Percentiles rank a stretch among this genome's conserved stretches.
Conservation (phyloP, 2,113 vertebrate species). For the Melanerpes aurifrons region DNA sequence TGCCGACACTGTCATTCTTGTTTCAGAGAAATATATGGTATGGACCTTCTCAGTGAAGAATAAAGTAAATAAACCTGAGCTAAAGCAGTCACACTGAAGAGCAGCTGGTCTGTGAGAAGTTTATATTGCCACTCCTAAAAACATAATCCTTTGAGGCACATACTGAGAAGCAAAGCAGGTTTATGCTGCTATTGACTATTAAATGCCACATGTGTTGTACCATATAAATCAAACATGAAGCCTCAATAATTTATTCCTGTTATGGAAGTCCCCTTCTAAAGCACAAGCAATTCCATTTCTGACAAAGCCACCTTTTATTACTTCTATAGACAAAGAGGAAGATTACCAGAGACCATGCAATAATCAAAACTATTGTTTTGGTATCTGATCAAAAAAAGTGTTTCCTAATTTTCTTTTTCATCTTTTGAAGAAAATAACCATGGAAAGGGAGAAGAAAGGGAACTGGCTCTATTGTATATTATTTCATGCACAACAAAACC, state of each 20-base stretch:
- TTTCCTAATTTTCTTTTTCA: background rate
- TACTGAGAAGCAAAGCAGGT: background rate
- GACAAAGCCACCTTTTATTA: slow-evolving; percentile 2
- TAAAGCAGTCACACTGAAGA: background rate
- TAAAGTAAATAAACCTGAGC: background rate
- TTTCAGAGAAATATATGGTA: background rate
- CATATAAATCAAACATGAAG: background rate
- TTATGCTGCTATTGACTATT: background rate
- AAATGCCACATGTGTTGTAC: background rate
- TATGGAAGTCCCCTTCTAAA: background rate
- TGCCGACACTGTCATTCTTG: background rate
- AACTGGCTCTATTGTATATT: background rate
- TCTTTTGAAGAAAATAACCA: slow-evolving; percentile 1
- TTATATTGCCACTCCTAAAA: background rate
- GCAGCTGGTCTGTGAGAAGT: background rate
- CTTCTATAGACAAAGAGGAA: background rate
- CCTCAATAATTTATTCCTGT: background rate
- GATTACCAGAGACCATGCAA: background rate
- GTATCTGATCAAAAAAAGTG: background rate
- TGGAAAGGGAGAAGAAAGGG: background rate
- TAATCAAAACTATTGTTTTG: slow-evolving; percentile 34
- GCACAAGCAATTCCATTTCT: background rate
- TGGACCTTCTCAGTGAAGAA: background rate
- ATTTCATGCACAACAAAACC: slow-evolving; percentile 12
- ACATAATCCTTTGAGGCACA: background rate